Percentiles rank a stretch among this genome's conserved stretches.
phyloP scores from a whole-genome alignment of 2,888 invertebrate genomes.

The Muscina levida region DNA sequence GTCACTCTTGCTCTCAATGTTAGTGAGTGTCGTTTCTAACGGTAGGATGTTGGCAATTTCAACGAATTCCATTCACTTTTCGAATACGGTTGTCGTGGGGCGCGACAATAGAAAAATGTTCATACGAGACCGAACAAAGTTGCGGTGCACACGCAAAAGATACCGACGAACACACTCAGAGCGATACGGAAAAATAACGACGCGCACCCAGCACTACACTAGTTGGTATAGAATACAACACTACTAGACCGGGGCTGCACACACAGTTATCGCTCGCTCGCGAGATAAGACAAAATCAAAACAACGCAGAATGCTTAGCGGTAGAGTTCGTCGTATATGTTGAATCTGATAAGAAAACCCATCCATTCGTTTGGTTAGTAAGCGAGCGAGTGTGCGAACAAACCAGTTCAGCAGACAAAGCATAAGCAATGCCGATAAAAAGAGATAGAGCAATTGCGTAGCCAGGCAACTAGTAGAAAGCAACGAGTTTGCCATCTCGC shows the following conservation, averaged over 20 bases:
- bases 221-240: background rate
- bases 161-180: constrained; percentile 3
- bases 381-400: too few relatives aligned
- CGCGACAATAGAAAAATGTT: too few relatives aligned
- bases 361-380: background rate
- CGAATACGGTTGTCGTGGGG: too few relatives aligned
- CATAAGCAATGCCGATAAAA: background rate
- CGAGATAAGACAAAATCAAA: constrained; percentile 23
- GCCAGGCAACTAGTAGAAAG: constrained; percentile 4
- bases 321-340: constrained; percentile 22
- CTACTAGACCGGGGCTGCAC: background rate
- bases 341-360: constrained; percentile 30
- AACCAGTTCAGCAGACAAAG: background rate
- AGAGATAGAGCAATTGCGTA: background rate
- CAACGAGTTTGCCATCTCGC: constrained; percentile 50
- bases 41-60: background rate
- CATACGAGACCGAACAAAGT: too few relatives aligned
- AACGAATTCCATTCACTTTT: constrained; percentile 15
- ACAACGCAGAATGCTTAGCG: constrained; percentile 29
- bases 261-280: constrained; percentile 22
- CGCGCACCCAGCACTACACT: constrained; percentile 14
- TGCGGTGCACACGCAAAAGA: constrained; percentile 15
- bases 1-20: constrained; percentile 2
- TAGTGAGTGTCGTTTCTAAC: constrained; percentile 4
- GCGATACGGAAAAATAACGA: constrained; percentile 7